Conservation (phyloP, 2,888 invertebrate species). For the Scotopteryx bipunctaria region DNA sequence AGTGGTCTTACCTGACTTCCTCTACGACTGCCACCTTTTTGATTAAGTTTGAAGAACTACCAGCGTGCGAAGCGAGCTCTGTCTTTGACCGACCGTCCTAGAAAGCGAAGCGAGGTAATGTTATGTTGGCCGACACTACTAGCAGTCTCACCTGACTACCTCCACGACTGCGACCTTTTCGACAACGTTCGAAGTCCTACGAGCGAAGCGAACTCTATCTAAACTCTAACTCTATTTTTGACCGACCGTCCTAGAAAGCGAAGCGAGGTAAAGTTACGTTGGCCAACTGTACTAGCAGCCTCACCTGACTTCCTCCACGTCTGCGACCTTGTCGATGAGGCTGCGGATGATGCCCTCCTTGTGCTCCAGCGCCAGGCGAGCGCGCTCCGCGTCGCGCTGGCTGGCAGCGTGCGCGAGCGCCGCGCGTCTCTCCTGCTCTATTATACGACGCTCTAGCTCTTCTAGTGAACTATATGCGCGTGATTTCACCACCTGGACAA, state of each 20-base stretch:
- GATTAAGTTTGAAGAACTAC: too few species aligned
- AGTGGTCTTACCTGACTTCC: constrained; percentile 44
- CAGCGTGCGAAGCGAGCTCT: too few species aligned
- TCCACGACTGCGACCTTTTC: constrained; percentile 43
- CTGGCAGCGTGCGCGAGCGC: constrained; percentile 64
- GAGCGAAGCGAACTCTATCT: constrained; percentile 76
- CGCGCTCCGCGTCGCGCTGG: constrained; percentile 65
- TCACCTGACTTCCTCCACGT: constrained; percentile 73
- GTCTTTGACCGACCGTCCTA: too few species aligned
- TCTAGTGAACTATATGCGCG: constrained; percentile 76
- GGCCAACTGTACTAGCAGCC: too few species aligned
- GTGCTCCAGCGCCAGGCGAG: constrained; percentile 62
- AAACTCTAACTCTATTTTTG: constrained; percentile 63
- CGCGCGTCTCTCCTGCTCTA: constrained; percentile 70
- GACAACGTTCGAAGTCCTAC: too few species aligned
- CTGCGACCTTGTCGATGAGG: constrained; percentile 75
- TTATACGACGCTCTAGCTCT: constrained; percentile 74
- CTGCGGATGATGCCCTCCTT: constrained; percentile 73
- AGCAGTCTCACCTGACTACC: constrained; percentile 44
- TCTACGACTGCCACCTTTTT: constrained; percentile 43
- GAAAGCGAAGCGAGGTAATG: too few species aligned
- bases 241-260: too few species aligned
- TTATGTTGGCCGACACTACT: too few species aligned
- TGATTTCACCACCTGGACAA: constrained; percentile 70
- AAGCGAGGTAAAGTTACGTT: too few species aligned